phyloP scores from a whole-genome alignment of 2,113 vertebrate species.

The Chaetodon trifascialis region DNA sequence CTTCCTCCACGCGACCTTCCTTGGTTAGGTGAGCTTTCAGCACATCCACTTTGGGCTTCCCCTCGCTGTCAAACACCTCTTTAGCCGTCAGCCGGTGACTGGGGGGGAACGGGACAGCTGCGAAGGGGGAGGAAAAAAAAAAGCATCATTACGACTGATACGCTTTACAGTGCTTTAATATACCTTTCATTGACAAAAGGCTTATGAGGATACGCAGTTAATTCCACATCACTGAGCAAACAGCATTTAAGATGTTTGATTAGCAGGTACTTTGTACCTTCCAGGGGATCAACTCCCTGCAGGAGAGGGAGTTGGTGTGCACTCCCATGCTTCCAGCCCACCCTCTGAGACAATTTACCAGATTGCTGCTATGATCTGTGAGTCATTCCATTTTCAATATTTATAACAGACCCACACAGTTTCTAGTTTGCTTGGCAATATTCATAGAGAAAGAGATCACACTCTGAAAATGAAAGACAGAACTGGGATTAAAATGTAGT shows the following conservation, averaged over 20 bases:
- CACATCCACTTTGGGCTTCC: constrained; percentile 97
- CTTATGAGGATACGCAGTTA: constrained; percentile 42
- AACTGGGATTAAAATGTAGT: constrained; percentile 28
- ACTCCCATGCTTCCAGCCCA: constrained; percentile 54
- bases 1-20: constrained; percentile 97
- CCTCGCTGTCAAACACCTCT: constrained; percentile 98
- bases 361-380: constrained; percentile 66
- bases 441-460: constrained; percentile 18
- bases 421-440: constrained; percentile 49
- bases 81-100: constrained; percentile 97
- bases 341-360: constrained; percentile 70
- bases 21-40: constrained; percentile 99
- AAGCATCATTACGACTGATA: constrained; percentile 3
- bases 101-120: constrained; percentile 98
- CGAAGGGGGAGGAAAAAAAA: constrained; percentile 29
- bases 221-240: constrained; percentile 55
- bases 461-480: constrained; percentile 30
- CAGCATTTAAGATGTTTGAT: constrained; percentile 66
- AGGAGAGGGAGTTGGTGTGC: constrained; percentile 50
- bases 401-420: constrained; percentile 50
- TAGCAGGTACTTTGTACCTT: constrained; percentile 64
- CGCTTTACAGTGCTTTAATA: constrained; percentile 34
- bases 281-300: constrained; percentile 61
- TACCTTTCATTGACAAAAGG: constrained; percentile 45
- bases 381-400: constrained; percentile 66